Percentiles rank a stretch among this genome's conserved stretches.
These are phyloP conservation scores for Yponomeuta evonymella DNA, from an alignment of 2,888 invertebrate species.

Conservation along the genomic window DNA sequence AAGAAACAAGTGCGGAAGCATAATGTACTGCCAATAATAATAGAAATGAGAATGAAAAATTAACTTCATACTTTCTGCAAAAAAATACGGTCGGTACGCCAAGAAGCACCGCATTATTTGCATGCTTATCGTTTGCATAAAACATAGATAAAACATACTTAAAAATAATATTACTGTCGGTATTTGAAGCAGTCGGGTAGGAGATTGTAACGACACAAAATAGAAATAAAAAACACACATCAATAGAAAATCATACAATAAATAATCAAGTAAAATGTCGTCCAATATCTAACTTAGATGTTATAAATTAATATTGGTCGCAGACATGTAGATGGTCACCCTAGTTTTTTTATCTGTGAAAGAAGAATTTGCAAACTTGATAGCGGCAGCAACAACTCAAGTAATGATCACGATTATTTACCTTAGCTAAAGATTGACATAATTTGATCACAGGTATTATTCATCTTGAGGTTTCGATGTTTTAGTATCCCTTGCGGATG, in stretches of 20 bases:
- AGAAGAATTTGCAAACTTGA: neutral
- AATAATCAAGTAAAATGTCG: too few relatives aligned
- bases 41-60: neutral
- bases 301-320: too few relatives aligned
- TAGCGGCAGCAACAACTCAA: neutral
- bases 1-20: conserved; percentile 14
- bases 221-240: neutral
- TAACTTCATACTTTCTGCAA: neutral
- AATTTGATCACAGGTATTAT: too few relatives aligned
- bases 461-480: too few relatives aligned
- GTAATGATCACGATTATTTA: too few relatives aligned
- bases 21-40: neutral
- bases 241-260: neutral
- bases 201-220: neutral
- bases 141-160: too few relatives aligned
- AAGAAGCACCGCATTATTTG: conserved; percentile 22
- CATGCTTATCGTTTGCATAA: conserved; percentile 21
- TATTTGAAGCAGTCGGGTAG: neutral
- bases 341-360: neutral
- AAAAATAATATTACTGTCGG: too few relatives aligned
- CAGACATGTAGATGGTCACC: too few relatives aligned
- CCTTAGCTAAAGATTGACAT: too few relatives aligned
- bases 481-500: too few relatives aligned
- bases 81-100: neutral
- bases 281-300: too few relatives aligned